These are phyloP conservation scores for Drosophila triauraria DNA, from an alignment of 1,140 invertebrate species.

Conservation along the genomic window DNA sequence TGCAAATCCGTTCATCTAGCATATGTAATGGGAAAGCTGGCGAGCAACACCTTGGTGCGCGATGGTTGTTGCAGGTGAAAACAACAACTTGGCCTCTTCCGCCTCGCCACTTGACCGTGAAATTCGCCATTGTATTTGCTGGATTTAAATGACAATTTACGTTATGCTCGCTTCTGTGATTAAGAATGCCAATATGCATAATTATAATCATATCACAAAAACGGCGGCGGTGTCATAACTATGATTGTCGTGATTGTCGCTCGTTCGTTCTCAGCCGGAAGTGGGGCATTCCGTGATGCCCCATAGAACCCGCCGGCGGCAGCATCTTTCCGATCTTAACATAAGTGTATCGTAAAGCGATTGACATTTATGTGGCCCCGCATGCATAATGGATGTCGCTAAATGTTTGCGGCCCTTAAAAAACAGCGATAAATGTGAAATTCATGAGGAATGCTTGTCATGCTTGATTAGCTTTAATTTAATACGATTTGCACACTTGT, in stretches of 20 bases:
- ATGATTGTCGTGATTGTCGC: conserved; percentile 29
- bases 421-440: conserved; percentile 34
- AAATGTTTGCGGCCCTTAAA: conserved; percentile 33
- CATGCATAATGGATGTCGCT: conserved; percentile 17
- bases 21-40: conserved; percentile 76
- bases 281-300: conserved; percentile 26
- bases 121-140: conserved; percentile 58
- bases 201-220: conserved; percentile 46
- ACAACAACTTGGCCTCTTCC: conserved; percentile 65
- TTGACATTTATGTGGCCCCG: conserved; percentile 33
- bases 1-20: conserved; percentile 63
- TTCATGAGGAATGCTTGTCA: conserved; percentile 47
- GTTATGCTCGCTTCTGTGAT: conserved; percentile 57
- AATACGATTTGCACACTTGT: conserved; percentile 78
- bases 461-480: conserved; percentile 64
- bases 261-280: conserved; percentile 63
- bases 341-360: conserved; percentile 53
- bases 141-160: conserved; percentile 78
- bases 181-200: conserved; percentile 73
- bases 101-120: conserved; percentile 75
- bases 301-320: conserved; percentile 25
- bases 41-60: conserved; percentile 59
- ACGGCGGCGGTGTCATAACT: conserved; percentile 37
- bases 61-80: conserved; percentile 54
- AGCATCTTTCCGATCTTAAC: conserved; percentile 13